These are phyloP conservation scores for Dissostichus mawsoni DNA, from an alignment of 2,113 vertebrate genomes.

Conservation along the genomic window DNA sequence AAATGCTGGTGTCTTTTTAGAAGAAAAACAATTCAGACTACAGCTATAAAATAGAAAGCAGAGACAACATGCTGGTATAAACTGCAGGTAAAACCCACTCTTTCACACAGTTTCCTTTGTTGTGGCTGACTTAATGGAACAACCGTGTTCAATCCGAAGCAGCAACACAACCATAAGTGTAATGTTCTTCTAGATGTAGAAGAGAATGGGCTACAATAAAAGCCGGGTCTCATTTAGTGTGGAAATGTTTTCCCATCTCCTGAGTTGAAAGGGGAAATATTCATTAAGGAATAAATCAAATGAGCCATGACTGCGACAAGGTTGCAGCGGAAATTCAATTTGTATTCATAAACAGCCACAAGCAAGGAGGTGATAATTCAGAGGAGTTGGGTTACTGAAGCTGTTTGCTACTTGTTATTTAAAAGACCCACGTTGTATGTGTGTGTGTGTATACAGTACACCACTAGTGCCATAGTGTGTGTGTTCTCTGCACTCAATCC, in stretches of 20 bases:
- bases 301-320: constrained; percentile 82
- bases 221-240: constrained; percentile 71
- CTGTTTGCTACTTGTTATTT: constrained; percentile 80
- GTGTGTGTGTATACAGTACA: neutral
- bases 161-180: constrained; percentile 57
- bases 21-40: constrained; percentile 24
- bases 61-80: constrained; percentile 10
- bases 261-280: constrained; percentile 78
- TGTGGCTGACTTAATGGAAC: constrained; percentile 44
- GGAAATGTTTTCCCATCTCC: constrained; percentile 80
- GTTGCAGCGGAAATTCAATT: constrained; percentile 82
- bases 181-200: constrained; percentile 67
- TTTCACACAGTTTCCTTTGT: constrained; percentile 51
- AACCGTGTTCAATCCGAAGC: constrained; percentile 61
- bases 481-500: constrained; percentile 28
- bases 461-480: constrained; percentile 2
- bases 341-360: constrained; percentile 83
- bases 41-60: constrained; percentile 42
- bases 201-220: constrained; percentile 69
- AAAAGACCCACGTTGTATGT: constrained; percentile 52
- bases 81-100: constrained; percentile 25
- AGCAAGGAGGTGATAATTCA: constrained; percentile 82
- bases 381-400: constrained; percentile 73
- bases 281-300: constrained; percentile 85
- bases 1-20: constrained; percentile 22